Evolutionary conservation across 2,113 vertebrate genomes (phyloP), one percentile per base, ranked within the genome.

Genomic region (Haplochromis vanheusdeni): DNA sequence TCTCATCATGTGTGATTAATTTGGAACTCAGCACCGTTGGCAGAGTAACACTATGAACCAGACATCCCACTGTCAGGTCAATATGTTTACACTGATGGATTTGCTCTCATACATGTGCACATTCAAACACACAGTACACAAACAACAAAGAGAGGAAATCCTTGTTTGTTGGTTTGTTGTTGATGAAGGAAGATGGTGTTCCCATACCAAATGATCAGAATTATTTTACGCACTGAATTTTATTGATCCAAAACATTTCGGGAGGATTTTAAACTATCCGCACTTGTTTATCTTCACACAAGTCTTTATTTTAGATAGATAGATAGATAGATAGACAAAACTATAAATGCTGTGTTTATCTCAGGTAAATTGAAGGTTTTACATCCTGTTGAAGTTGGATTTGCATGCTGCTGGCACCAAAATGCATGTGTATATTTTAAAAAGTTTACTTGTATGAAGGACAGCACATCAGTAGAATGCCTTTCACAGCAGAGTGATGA

Each of bases 1-100:
- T 93, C 92, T 91, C 94, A 93, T 95, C 94, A 93, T 93, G 93
- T 95, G 95, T 95, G 95, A 95, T 94, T 96, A 94, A 96, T 96
- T 92, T 93, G 91, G 89, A 91, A 87, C 86, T 47, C 81, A 85
- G 89, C 58, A 26, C 68, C 75, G 84, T 86, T 88, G 92, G 94
- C 91, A 92, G 83, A 49, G 33, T 17, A 54, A 80, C 90, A 85
- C 87, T 81, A 49, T 68, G 85, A 94, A 94, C 82, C 89, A 92
- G 92, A 86, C 86, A 40, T 86, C 94, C 94, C 85, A 86, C 80
- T 91, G 94, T 87, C 89, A 94, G 93, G 93, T 95, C 95, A 93
- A 93, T 94, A 94, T 95, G 94, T 91, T 94, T 91, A 91, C 89
- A 84, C 91, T 93, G 92, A 93, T 91, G 87, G 83, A 85, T 89